Percentiles rank a stretch among this genome's conserved stretches.
These are phyloP conservation scores for Crotalus tigris DNA, from an alignment of 2,113 vertebrate species.

Conservation along the genomic window DNA sequence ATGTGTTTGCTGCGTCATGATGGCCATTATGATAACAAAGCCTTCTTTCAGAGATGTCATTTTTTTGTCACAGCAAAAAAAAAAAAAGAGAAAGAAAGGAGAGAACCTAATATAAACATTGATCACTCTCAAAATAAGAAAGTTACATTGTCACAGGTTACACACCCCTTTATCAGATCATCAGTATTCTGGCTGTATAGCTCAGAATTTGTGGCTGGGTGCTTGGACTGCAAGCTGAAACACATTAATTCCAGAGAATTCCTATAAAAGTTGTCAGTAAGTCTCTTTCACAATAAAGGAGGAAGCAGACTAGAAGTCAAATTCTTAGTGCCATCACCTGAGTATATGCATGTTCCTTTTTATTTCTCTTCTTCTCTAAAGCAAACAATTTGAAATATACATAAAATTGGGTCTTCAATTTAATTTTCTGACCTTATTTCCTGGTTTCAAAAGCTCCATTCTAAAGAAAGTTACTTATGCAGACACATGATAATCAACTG, in stretches of 20 bases:
- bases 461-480: background rate
- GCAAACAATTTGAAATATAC: background rate
- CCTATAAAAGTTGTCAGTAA: slow-evolving; percentile 8
- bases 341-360: background rate
- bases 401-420: background rate
- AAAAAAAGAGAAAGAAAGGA: background rate
- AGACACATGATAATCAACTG: background rate
- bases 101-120: background rate
- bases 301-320: background rate
- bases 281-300: background rate
- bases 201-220: slow-evolving; percentile 4
- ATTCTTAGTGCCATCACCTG: background rate
- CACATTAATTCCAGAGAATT: background rate
- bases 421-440: background rate
- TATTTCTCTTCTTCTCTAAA: background rate
- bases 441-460: background rate
- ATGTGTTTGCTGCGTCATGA: background rate
- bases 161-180: slow-evolving; percentile 3
- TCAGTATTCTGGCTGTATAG: slow-evolving; percentile 2
- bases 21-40: background rate
- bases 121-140: slow-evolving; percentile 8
- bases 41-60: background rate
- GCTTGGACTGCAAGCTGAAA: background rate
- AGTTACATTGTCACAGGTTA: slow-evolving; percentile 18
- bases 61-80: background rate